Conservation (phyloP, 2,888 invertebrate genomes). For the Hybos culiciformis region DNA sequence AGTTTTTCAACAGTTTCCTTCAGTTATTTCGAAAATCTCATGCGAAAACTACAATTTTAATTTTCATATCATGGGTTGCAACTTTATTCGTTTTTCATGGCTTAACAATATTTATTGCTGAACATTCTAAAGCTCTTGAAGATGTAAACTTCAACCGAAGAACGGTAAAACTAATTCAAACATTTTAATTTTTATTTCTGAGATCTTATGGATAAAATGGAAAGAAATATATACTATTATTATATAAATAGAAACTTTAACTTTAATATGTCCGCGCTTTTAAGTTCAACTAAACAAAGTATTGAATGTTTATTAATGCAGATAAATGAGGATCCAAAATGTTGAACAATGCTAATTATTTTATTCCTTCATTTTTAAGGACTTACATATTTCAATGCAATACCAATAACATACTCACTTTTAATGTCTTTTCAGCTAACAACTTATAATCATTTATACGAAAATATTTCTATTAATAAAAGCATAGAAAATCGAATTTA, state of each 20-base stretch:
- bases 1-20: conserved; percentile 59
- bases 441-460: conserved; percentile 31
- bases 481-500: conserved; percentile 53
- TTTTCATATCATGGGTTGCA: conserved; percentile 45
- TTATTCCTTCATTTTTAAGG: too few relatives aligned
- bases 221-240: too few relatives aligned
- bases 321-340: too few relatives aligned
- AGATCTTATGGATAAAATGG: too few relatives aligned
- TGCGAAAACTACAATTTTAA: conserved; percentile 45
- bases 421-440: conserved; percentile 30
- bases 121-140: conserved; percentile 39
- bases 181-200: too few relatives aligned
- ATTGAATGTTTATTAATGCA: too few relatives aligned
- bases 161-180: conserved; percentile 13
- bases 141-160: conserved; percentile 31
- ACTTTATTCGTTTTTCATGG: conserved; percentile 40
- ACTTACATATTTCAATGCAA: too few relatives aligned
- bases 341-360: too few relatives aligned
- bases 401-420: conserved; percentile 38
- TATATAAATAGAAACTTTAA: too few relatives aligned
- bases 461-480: conserved; percentile 40
- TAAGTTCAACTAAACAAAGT: too few relatives aligned
- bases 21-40: conserved; percentile 51
- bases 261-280: too few relatives aligned
- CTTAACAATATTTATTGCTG: conserved; percentile 42